Evolutionary conservation across 64 coral and sea anemone species (phyloP), one percentile per base, ranked within the genome.

Genomic region (Dendronephthya gigantea): DNA sequence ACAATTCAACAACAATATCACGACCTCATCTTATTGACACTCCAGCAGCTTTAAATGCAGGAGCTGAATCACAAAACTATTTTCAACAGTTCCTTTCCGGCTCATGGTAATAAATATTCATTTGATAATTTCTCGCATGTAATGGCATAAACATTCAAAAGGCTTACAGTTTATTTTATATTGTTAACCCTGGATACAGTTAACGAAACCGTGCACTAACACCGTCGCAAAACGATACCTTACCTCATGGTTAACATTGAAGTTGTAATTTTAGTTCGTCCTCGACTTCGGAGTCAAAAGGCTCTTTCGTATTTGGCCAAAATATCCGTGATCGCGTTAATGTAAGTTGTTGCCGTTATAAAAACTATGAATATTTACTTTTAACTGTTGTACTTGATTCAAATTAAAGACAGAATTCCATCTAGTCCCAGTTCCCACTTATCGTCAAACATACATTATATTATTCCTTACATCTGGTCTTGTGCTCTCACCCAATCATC

Each of bases 11-110:
- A 10, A 33, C 32, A 8, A 29, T 79, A 79, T 79, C 72, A 12
- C 72, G 72, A 79, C 72, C 72, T 79, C 31, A 79, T 79, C 72
- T 79, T 79, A 79, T 79, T 10, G 72, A 79, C 22, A 79, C 72
- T 14, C 72, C 72, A 79, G 32, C 72, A 79, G 30, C 72, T 28
- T 79, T 79, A 79, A 79, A 79, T 34, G 0, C 72, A 34, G 72
- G 72, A 36, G 72, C 36, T 79, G 0, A 35, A 35, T 79, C 72
- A 36, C 19, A 79, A 79, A 79, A 79, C 28, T 79, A 79, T 79
- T 79, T 79, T 33, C 32, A 29, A 79, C 72, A 79, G 36, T 79
- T 79, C 36, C n/a, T 79, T 9, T 36, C 2, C 12, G 72, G 72
- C 1, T 36, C 30, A 4, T 36, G 72, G 72, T 79, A 79, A 39